Evolutionary conservation across 2,888 invertebrate species (phyloP).

Genomic region (Cosmopolites sordidus): DNA sequence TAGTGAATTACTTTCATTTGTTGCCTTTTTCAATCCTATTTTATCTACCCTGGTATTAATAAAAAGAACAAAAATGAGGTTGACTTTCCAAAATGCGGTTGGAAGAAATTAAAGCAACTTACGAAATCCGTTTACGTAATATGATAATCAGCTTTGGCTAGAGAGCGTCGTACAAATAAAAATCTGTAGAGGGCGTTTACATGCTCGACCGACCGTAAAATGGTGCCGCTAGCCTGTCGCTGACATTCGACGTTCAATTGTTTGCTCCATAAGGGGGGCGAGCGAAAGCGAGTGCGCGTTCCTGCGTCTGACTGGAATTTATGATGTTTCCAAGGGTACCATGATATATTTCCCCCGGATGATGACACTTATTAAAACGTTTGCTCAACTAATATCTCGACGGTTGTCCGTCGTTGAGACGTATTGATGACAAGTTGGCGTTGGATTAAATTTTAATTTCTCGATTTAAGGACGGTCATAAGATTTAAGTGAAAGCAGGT

Average conservation of each 20-base stretch:
- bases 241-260: conserved; percentile 48
- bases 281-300: conserved; percentile 23
- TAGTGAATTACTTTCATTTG: no score
- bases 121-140: neutral
- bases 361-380: conserved; percentile 50
- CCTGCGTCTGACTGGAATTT: conserved; percentile 47
- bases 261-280: conserved; percentile 34
- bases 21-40: no score
- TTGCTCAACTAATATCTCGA: conserved; percentile 41
- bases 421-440: no score
- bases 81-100: no score
- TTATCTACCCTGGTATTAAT: no score
- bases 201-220: conserved; percentile 44
- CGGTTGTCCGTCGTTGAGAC: no score
- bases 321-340: conserved; percentile 37
- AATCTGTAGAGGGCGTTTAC: conserved; percentile 27
- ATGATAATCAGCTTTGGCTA: neutral
- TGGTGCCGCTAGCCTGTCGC: conserved; percentile 44
- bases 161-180: conserved; percentile 15
- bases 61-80: no score
- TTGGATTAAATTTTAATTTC: no score
- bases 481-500: no score
- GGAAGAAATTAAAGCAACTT: no score
- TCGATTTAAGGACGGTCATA: no score
- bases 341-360: conserved; percentile 41